Percentiles rank a stretch among this genome's conserved stretches.
Evolutionary conservation across 2,113 vertebrate genomes (phyloP).

Genomic region (Poicephalus gulielmi): DNA sequence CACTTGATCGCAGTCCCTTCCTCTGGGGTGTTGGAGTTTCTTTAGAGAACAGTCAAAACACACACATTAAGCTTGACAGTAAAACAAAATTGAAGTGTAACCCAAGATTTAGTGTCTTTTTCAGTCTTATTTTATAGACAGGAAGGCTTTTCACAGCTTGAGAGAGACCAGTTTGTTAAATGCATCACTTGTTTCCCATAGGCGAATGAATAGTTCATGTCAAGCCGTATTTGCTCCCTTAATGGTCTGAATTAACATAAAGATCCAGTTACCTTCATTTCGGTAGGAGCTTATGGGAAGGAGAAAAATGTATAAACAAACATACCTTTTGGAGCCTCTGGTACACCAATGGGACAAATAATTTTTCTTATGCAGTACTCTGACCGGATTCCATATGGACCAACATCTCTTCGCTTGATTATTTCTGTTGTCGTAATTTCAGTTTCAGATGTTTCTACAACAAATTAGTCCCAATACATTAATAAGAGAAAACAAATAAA

Average conservation of each 20-base stretch:
- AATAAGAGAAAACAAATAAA: neutral
- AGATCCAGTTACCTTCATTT: conserved; percentile 1
- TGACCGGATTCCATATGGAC: conserved; percentile 94
- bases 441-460: conserved; percentile 94
- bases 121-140: neutral
- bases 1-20: conserved; percentile 92
- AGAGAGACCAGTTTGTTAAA: neutral
- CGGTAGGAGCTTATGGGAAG: neutral
- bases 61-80: conserved; percentile 9
- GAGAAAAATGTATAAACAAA: neutral
- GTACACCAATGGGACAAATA: conserved; percentile 96
- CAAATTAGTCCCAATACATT: conserved; percentile 22
- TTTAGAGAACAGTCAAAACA: conserved; percentile 65
- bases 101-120: neutral
- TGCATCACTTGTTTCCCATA: neutral
- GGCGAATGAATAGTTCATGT: neutral
- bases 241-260: neutral
- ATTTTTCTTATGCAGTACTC: conserved; percentile 99
- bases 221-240: neutral
- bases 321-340: conserved; percentile 95
- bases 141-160: neutral
- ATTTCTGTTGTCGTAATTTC: conserved; percentile 99
- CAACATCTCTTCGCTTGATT: conserved; percentile 96
- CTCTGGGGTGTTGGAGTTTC: conserved; percentile 96
- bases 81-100: neutral